Evolutionary conservation across 2,888 invertebrate species (phyloP), one percentile per base, ranked within the genome.

Genomic region (Mesorhabditis sp.): DNA sequence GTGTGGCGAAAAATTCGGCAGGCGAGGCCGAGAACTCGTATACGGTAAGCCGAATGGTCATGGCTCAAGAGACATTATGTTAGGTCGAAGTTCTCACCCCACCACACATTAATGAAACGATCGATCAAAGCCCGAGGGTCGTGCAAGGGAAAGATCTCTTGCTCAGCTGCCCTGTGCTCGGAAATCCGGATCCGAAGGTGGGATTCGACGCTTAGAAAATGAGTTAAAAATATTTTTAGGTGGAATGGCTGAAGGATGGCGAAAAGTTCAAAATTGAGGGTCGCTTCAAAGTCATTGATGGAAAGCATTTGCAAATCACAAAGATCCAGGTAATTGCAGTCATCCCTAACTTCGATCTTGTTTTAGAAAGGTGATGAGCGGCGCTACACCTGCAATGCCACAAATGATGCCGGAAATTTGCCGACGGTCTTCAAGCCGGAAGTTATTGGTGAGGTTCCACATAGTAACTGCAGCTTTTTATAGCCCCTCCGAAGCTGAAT

Each of bases 1-100:
- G 91, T 82, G 87, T 90, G 42, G 90, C 90, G 73, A 89, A 89
- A 15, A 91, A 91, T 86, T 88, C 88, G 72, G 90, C 90, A 0
- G 91, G 91, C 3, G 88, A 89, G 58, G 88, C 89, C 0, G 90
- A 79, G 58, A 86, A 89, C 4, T 85, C 87, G 6, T 90, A 89
- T 82, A 86, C 88, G 69, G 88, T 91, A 0, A 86, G 43, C 45
- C 43, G 44, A 42, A 45, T 42, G 28, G 43, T 13, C 10, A 65
- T 42, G 15, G 61, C 13, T 62, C 3, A 58, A 73, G 78, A 79
- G 45, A 78, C 69, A 4, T 45, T 71, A 10, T 74, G 75, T 65
- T 65, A 72, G 68, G 76, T 84, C 45, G 72, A 76, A 42, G 79
- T 84, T 5, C 74, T 79, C 66, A 83, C 80, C 6, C 74, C 80